Evolutionary conservation across 2,113 vertebrate genomes (phyloP), one percentile per base, ranked within the genome.

Genomic region (Nyctereutes procyonoides): DNA sequence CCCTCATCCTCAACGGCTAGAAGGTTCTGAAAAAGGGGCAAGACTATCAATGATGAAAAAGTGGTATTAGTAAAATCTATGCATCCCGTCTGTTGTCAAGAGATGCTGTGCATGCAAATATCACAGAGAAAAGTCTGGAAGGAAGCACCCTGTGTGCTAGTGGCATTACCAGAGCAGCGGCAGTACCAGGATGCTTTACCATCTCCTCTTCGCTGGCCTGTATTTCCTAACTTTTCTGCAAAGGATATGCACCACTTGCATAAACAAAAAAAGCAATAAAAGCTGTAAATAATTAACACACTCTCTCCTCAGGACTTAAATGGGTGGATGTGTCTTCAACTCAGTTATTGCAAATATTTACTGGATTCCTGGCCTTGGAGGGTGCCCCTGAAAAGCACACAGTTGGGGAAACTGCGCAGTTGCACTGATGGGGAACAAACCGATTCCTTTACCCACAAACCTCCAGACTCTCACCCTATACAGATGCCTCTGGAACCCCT

Each of bases 251-350:
- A 93, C 20, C n/a, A 4, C 76, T 94, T 96, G 53, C 81, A 94
- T 96, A 96, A 97, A 88, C 94, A 35, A 96, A 90, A 90, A 96
- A 95, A 84, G 53, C 58, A 81, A 90, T 95, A 88, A 96, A 96
- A 65, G 65, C 58, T 81, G 24, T 95, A 67, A 97, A 98, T 93
- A 97, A 95, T 95, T 88, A 96, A 88, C 38, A 38, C 0, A 0
- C 32, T 73, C 20, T 92, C 32, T 97, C 94, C 56, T 77, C 81
- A 56, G 58, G 76, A 85, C 86, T 96, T 56, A 62, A 81, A 35
- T n/a, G 32, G 55, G 81, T n/a, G 35, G 81, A 77, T 60, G 63
- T 51, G 76, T 63, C 82, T 88, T 74, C 43, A 24, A 62, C 53
- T 24, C 85, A 24, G 35, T 95, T 90, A 73, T 91, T 84, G 81